Evolutionary conservation across 2,797 vertebrate species (phyloP).

Genomic region (Glossophaga mutica): DNA sequence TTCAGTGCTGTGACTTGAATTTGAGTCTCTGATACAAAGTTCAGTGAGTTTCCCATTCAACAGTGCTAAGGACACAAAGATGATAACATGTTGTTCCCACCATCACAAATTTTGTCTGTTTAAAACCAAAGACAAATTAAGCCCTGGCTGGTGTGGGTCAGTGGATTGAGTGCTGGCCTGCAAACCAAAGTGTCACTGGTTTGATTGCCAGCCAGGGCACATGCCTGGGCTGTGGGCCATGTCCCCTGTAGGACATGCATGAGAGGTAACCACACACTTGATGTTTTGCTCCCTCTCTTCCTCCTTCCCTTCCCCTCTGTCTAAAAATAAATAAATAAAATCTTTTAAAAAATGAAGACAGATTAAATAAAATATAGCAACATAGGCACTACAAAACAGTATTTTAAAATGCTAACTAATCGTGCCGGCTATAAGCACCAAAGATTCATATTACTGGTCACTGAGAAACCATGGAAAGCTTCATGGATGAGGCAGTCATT

Average conservation of each 20-base stretch:
- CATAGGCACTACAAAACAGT: background rate
- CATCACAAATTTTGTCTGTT: background rate
- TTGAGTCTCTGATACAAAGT: background rate
- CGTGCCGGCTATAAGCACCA: background rate
- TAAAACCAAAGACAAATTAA: background rate
- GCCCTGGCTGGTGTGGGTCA: too few species aligned
- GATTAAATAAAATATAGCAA: slow-evolving; percentile 17
- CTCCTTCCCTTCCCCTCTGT: too few species aligned
- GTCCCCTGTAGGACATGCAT: too few species aligned
- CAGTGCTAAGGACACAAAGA: background rate
- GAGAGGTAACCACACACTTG: too few species aligned
- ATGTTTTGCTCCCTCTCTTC: too few species aligned
- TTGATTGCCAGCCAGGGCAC: too few species aligned
- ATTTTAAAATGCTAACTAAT: background rate
- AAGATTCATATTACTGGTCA: background rate
- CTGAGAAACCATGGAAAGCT: background rate
- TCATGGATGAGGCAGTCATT: background rate
- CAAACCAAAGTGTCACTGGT: too few species aligned
- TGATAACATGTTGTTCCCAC: background rate
- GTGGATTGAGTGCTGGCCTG: too few species aligned
- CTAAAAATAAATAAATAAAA: too few species aligned
- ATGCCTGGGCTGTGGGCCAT: too few species aligned
- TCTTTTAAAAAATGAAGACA: background rate
- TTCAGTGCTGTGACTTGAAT: background rate
- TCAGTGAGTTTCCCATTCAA: background rate